Conservation (phyloP, 2,113 vertebrate genomes). For the Burhinus bistriatus region DNA sequence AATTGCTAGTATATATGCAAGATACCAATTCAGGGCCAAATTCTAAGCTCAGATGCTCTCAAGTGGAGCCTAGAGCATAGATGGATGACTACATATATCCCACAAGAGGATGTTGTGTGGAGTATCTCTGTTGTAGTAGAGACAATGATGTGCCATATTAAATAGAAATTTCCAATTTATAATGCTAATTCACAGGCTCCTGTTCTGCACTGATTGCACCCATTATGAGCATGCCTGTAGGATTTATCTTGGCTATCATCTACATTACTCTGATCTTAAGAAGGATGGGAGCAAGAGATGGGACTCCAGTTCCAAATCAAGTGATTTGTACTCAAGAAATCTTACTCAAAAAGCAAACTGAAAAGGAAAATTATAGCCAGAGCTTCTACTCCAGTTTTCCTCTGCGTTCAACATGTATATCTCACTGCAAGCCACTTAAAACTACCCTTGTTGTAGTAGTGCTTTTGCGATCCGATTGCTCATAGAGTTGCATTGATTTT, state of each 20-base stretch:
- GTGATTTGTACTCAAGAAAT: background rate
- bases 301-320: background rate
- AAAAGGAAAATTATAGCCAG: background rate
- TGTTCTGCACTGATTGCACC: background rate
- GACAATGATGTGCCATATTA: background rate
- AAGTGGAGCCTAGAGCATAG: background rate
- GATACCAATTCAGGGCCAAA: background rate
- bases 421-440: background rate
- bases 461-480: background rate
- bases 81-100: background rate
- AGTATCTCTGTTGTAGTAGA: background rate
- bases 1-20: background rate
- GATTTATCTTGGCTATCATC: background rate
- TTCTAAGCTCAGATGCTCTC: background rate
- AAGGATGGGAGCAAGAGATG: background rate
- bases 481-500: background rate
- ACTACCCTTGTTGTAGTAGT: background rate
- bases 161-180: background rate
- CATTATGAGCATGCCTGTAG: background rate
- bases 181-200: background rate
- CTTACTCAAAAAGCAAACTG: background rate
- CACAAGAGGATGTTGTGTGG: background rate
- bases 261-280: background rate
- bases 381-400: background rate
- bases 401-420: background rate